Evolutionary conservation across 2,888 invertebrate genomes (phyloP).

Genomic region (Cephus spinipes): DNA sequence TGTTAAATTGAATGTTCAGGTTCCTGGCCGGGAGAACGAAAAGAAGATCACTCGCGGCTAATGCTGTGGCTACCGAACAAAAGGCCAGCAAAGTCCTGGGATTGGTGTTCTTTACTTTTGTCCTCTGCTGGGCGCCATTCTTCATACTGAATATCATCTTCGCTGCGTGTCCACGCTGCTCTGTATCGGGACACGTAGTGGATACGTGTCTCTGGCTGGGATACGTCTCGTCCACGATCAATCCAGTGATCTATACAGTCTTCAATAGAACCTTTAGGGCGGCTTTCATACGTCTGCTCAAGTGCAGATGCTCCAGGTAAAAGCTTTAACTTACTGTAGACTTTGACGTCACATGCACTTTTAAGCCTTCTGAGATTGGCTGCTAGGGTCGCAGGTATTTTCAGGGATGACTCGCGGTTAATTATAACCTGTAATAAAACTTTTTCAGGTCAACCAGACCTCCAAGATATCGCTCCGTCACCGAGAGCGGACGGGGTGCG

Average conservation of each 20-base stretch:
- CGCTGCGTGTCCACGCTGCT: conserved; percentile 85
- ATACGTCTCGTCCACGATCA: conserved; percentile 92
- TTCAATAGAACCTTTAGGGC: conserved; percentile 92
- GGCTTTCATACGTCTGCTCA: conserved; percentile 82
- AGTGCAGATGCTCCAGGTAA: conserved; percentile 82
- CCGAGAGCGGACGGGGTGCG: conserved; percentile 75
- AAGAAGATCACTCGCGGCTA: conserved; percentile 79
- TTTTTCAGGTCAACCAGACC: conserved; percentile 77
- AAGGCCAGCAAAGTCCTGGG: conserved; percentile 95
- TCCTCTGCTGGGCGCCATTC: conserved; percentile 94
- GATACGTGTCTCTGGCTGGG: conserved; percentile 92
- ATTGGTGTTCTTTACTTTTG: conserved; percentile 92
- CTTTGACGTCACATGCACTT: background rate
- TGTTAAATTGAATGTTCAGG: conserved; percentile 59
- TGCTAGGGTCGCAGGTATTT: background rate
- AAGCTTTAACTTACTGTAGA: conserved; percentile 11
- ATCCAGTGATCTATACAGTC: conserved; percentile 93
- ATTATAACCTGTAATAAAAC: conserved; percentile 10
- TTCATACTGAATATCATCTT: conserved; percentile 89
- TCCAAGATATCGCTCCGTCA: conserved; percentile 77
- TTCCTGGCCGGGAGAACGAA: conserved; percentile 79
- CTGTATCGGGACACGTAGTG: conserved; percentile 80
- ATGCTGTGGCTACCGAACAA: conserved; percentile 91
- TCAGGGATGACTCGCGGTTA: background rate
- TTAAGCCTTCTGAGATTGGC: background rate